Evolutionary conservation across 2,113 vertebrate genomes (phyloP).

Genomic region (Parus major): DNA sequence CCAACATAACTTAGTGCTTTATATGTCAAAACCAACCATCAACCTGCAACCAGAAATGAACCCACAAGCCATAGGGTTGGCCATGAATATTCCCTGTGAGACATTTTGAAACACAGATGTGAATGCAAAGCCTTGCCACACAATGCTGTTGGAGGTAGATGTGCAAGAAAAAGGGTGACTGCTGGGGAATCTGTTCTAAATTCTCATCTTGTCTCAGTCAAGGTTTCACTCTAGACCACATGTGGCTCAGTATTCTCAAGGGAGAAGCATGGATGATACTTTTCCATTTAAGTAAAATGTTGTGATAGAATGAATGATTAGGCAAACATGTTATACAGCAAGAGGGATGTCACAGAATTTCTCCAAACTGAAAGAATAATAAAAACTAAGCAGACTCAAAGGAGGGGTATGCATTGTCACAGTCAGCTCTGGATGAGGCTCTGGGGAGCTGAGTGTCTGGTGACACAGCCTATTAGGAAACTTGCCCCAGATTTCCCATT

Average conservation of each 20-base stretch:
- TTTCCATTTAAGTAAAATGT: conserved; percentile 24
- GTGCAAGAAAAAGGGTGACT: background rate
- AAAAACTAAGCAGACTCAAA: background rate
- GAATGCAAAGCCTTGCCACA: background rate
- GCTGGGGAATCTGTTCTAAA: background rate
- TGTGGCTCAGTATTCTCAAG: background rate
- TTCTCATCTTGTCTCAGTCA: background rate
- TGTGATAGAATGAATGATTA: background rate
- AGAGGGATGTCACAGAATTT: background rate
- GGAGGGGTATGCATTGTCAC: background rate
- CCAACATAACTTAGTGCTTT: background rate
- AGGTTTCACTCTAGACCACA: background rate
- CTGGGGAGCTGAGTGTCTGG: background rate
- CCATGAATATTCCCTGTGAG: background rate
- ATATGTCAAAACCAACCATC: background rate
- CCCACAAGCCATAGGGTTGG: background rate
- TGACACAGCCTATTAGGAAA: background rate
- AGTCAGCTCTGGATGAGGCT: background rate
- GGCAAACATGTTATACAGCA: background rate
- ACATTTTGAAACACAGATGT: background rate
- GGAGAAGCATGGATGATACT: background rate
- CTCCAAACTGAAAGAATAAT: background rate
- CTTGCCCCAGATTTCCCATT: background rate
- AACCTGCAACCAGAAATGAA: background rate
- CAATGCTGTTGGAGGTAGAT: background rate